These are phyloP conservation scores for Lissocephala sabroskyi DNA, from an alignment of 2,888 invertebrate genomes.

Conservation along the genomic window DNA sequence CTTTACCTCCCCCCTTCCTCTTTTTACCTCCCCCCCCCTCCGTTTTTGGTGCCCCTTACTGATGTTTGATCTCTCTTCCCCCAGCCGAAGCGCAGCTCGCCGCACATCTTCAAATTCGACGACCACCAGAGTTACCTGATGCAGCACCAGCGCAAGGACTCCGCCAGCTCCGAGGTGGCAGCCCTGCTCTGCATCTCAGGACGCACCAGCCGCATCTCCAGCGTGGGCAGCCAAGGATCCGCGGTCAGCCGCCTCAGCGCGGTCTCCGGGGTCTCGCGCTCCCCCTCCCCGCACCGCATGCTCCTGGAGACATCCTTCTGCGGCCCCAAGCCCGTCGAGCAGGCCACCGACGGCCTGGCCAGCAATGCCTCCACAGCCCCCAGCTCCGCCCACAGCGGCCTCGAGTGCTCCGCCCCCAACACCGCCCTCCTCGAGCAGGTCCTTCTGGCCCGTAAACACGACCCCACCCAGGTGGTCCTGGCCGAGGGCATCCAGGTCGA, in stretches of 20 bases:
- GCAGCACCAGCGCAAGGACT: slow-evolving; percentile 80
- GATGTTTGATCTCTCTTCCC: background rate
- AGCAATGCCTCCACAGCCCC: slow-evolving; percentile 43
- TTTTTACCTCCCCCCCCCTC: too few relatives aligned
- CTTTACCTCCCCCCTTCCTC: too few relatives aligned
- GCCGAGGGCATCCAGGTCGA: slow-evolving; percentile 77
- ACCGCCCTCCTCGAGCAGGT: slow-evolving; percentile 76
- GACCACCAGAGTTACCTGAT: slow-evolving; percentile 73
- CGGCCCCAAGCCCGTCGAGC: slow-evolving; percentile 82
- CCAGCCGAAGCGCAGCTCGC: slow-evolving; percentile 69
- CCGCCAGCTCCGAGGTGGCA: slow-evolving; percentile 84
- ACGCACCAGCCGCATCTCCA: slow-evolving; percentile 85
- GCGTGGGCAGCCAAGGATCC: slow-evolving; percentile 86
- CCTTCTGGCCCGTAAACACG: slow-evolving; percentile 76
- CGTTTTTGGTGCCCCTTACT: too few relatives aligned
- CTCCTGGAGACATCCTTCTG: slow-evolving; percentile 92
- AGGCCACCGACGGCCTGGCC: slow-evolving; percentile 74
- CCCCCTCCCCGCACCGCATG: slow-evolving; percentile 93
- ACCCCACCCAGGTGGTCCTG: slow-evolving; percentile 78
- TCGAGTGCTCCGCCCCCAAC: slow-evolving; percentile 21
- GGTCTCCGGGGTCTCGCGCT: slow-evolving; percentile 77
- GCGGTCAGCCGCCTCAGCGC: slow-evolving; percentile 76
- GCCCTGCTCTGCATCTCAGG: slow-evolving; percentile 83
- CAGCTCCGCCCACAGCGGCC: slow-evolving; percentile 40
- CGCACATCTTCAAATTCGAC: slow-evolving; percentile 73